Evolutionary conservation across 1,140 invertebrate species (phyloP).

Genomic region (Callitettix versicolor): DNA sequence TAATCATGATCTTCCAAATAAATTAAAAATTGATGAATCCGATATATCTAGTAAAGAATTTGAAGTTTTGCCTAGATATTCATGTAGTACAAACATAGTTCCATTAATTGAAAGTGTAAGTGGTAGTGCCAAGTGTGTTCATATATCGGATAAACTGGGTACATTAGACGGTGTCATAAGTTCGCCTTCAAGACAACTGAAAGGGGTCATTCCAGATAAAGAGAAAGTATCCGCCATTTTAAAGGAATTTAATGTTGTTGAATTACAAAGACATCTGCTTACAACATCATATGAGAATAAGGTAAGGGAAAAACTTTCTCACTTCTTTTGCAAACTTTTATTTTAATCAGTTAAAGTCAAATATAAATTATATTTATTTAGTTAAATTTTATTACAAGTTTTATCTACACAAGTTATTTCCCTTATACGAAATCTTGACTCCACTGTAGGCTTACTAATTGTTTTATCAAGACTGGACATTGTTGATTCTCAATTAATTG

Average conservation of each 20-base stretch:
- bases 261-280: slow-evolving; percentile 72
- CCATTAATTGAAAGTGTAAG: not conserved
- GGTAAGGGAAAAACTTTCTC: slow-evolving; percentile 38
- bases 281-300: slow-evolving; percentile 74
- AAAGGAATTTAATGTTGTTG: slow-evolving; percentile 63
- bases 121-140: slow-evolving; percentile 6
- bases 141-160: slow-evolving; percentile 18
- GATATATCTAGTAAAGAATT: slow-evolving; percentile 8
- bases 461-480: no score
- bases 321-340: no score
- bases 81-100: not conserved
- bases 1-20: not conserved
- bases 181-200: slow-evolving; percentile 21
- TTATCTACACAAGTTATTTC: no score
- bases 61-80: not conserved
- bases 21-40: slow-evolving; percentile 2
- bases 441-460: no score
- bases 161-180: slow-evolving; percentile 28
- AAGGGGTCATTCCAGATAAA: slow-evolving; percentile 28
- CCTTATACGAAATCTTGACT: no score
- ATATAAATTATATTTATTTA: no score
- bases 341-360: no score
- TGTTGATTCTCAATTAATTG: no score
- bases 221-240: slow-evolving; percentile 72
- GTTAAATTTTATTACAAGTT: no score